Base-by-base conservation (phyloP, 2,888 invertebrate genomes). In the Mimachlamys varia region DNA sequence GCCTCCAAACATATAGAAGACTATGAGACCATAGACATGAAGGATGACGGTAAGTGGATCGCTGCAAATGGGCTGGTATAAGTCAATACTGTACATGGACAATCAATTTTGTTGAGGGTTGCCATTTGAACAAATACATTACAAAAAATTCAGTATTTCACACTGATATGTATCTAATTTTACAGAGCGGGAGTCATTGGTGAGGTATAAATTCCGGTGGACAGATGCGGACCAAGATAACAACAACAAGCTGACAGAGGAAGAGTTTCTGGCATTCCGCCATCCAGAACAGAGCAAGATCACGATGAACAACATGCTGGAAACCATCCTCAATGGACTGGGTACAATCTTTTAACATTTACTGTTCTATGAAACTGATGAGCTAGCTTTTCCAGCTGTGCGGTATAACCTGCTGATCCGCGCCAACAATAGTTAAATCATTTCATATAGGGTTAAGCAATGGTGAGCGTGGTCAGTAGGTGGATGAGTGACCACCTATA, bases 211-310 rank as follows among this genome's bases (percentile, higher is more conserved):
- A 96, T 98, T 98, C 0, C 97, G 97, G 10, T 98, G 98, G 98
- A 97, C 98, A 90, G 98, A 98, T 96, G 98, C 98, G 0, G 96
- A 97, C 91, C 98, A 98, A 0, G 97, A 97, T 93, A 98, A 98
- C 22, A 98, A 98, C 1, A 98, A 98, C 90, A 97, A 97, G 76
- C 97, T 98, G 88, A 98, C 98, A 4, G 97, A 98, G 38, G 98
- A 98, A 94, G 98, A 98, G 96, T 98, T 98, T 96, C 97, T 98
- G 92, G 98, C 98, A 1, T 98, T 98, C 96, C 97, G 98, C 1
- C 98, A 98, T 97, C 98, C 98, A 0, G 98, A 98, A 96, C 98
- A 98, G 89, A 98, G 98, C 95, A 97, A 97, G 87, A 97, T 97
- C 7, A 98, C 98, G 95, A 97, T 98, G 58, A 95, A 98, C 49